Conservation (phyloP, 35 echinoderm and acorn worm genomes). For the Diadema setosum region DNA sequence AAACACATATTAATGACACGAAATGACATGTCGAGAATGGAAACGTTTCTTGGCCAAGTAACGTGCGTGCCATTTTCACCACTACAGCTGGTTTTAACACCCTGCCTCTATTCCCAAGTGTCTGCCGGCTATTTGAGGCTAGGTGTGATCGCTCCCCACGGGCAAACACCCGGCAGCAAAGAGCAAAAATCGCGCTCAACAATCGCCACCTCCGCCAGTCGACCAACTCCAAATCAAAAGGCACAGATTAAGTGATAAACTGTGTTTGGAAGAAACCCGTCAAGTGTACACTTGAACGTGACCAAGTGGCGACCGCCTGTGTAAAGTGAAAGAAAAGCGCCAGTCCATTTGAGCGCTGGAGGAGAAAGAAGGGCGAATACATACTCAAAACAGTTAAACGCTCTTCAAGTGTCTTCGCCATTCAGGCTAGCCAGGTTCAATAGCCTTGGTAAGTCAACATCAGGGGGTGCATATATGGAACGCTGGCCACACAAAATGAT, state of each 20-base stretch:
- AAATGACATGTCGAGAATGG: neutral
- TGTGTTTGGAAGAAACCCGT: neutral
- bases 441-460: constrained; percentile 13
- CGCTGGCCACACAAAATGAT: no score
- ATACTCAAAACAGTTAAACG: neutral
- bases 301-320: neutral
- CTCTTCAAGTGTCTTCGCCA: neutral
- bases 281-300: neutral
- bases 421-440: neutral
- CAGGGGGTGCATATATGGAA: no score
- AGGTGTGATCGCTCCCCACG: neutral
- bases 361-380: neutral
- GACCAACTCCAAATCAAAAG: neutral
- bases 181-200: neutral
- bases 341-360: neutral
- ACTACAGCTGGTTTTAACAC: neutral
- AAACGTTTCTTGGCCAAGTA: neutral
- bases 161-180: neutral
- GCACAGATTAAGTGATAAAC: constrained; percentile 29
- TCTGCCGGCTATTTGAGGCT: neutral
- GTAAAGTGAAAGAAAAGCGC: neutral
- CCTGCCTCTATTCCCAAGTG: neutral
- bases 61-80: neutral
- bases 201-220: neutral
- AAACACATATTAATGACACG: neutral